These are phyloP conservation scores for Hydroisotoma schaefferi DNA, from an alignment of 2,888 invertebrate species.

Conservation along the genomic window DNA sequence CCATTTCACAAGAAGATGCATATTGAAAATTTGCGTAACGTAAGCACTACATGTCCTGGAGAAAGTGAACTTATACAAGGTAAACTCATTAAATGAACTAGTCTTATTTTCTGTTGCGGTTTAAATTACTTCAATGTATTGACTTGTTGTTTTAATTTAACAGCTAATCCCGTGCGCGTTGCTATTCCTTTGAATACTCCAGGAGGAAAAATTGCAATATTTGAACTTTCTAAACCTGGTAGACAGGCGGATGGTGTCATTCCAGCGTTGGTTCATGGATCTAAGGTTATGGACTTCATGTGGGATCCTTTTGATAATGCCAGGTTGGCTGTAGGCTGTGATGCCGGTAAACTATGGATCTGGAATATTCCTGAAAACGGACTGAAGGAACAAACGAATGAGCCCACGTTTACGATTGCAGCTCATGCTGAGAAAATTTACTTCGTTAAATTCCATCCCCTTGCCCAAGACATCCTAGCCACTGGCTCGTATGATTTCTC, in stretches of 20 bases:
- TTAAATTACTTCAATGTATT: not conserved
- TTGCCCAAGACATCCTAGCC: conserved; percentile 78
- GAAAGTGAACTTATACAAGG: conserved; percentile 92
- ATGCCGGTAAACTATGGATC: conserved; percentile 76
- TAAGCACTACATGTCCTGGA: conserved; percentile 86
- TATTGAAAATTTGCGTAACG: conserved; percentile 84
- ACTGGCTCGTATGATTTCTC: conserved; percentile 88
- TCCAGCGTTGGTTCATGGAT: conserved; percentile 85
- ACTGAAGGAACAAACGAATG: conserved; percentile 75
- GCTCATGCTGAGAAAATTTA: conserved; percentile 84
- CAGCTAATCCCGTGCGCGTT: conserved; percentile 78
- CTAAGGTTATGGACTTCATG: conserved; percentile 83
- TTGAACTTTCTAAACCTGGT: conserved; percentile 74
- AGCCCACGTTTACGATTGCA: conserved; percentile 64
- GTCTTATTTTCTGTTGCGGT: not conserved
- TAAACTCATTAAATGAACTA: conserved; percentile 53
- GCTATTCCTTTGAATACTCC: conserved; percentile 87
- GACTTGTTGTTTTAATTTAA: conserved; percentile 32
- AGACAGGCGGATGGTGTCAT: conserved; percentile 75
- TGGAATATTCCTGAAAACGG: conserved; percentile 74
- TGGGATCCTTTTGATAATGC: conserved; percentile 88
- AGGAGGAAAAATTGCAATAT: conserved; percentile 82
- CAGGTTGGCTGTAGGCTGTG: conserved; percentile 77
- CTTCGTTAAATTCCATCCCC: conserved; percentile 84
- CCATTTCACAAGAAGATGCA: conserved; percentile 85